These are phyloP conservation scores for Andrena dorsata DNA, from an alignment of 2,888 invertebrate genomes.

Conservation along the genomic window DNA sequence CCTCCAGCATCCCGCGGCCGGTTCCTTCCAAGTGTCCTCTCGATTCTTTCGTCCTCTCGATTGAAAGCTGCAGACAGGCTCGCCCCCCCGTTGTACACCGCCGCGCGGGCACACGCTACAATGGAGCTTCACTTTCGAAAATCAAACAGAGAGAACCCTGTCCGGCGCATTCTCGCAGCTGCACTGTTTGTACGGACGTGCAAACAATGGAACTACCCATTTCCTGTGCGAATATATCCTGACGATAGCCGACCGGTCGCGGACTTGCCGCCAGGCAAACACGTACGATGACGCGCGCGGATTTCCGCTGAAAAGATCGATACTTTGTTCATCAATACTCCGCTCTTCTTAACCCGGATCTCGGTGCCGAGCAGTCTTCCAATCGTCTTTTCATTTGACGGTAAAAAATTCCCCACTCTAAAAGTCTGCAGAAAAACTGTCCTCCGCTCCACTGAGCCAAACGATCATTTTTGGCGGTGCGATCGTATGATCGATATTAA, in stretches of 20 bases:
- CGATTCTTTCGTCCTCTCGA: conserved; percentile 47
- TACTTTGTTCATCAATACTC: conserved; percentile 5
- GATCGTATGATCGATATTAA: background rate
- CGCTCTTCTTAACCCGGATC: background rate
- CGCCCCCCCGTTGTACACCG: conserved; percentile 33
- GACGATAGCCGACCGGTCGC: conserved; percentile 76
- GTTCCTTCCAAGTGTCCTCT: conserved; percentile 40
- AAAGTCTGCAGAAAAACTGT: background rate
- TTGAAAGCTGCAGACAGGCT: conserved; percentile 43
- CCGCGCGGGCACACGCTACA: conserved; percentile 59
- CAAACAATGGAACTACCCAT: conserved; percentile 78
- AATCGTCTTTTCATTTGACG: background rate
- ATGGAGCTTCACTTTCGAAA: conserved; percentile 80
- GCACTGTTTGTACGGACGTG: conserved; percentile 79
- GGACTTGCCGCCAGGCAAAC: conserved; percentile 76
- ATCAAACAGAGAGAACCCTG: conserved; percentile 77
- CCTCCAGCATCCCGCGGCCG: conserved; percentile 8
- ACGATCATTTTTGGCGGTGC: too few species aligned
- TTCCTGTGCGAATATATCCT: conserved; percentile 78
- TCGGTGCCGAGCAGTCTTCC: background rate
- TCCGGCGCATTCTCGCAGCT: conserved; percentile 74
- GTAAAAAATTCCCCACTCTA: background rate
- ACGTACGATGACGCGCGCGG: conserved; percentile 63
- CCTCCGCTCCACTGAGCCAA: background rate
- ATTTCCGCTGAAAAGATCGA: conserved; percentile 56